Percentiles rank a stretch among this genome's conserved stretches.
Evolutionary conservation across 2,888 invertebrate genomes (phyloP).

Genomic region (Ormyrus rosae): DNA sequence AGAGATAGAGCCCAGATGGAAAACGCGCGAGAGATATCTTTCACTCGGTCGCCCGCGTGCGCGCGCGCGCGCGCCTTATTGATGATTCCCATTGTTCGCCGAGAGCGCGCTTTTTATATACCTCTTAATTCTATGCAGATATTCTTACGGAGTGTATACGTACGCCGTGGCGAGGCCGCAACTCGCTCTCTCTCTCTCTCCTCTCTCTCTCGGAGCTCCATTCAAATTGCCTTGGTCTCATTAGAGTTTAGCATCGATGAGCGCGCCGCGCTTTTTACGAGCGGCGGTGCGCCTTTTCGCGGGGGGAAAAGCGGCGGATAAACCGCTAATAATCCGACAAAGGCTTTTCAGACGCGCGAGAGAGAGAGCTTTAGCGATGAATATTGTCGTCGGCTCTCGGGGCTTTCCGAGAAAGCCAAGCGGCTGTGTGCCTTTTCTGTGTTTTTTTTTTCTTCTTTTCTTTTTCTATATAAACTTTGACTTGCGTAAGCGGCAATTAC

Average conservation of each 20-base stretch:
- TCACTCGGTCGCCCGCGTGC: conserved; percentile 40
- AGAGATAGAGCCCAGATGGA: too few relatives aligned
- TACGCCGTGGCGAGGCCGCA: too few relatives aligned
- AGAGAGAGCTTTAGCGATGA: not conserved
- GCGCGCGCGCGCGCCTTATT: conserved; percentile 44
- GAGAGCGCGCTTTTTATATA: conserved; percentile 11
- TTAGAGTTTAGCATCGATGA: conserved; percentile 17
- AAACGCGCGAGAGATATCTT: not conserved
- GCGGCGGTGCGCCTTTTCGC: not conserved
- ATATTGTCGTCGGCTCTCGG: not conserved
- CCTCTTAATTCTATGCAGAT: conserved; percentile 51
- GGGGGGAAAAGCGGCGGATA: not conserved
- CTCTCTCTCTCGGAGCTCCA: conserved; percentile 2
- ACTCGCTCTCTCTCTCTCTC: too few relatives aligned
- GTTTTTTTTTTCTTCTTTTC: conserved; percentile 13
- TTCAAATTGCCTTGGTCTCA: conserved; percentile 35
- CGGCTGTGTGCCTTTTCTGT: not conserved
- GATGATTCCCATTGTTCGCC: conserved; percentile 48
- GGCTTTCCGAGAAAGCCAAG: not conserved
- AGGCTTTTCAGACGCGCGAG: not conserved
- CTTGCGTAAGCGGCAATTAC: not conserved
- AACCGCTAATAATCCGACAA: not conserved
- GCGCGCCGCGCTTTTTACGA: not conserved
- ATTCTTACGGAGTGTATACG: too few relatives aligned
- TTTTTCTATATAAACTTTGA: conserved; percentile 6